Conservation (phyloP, 2,888 invertebrate species). For the Harpalus rubripes region DNA sequence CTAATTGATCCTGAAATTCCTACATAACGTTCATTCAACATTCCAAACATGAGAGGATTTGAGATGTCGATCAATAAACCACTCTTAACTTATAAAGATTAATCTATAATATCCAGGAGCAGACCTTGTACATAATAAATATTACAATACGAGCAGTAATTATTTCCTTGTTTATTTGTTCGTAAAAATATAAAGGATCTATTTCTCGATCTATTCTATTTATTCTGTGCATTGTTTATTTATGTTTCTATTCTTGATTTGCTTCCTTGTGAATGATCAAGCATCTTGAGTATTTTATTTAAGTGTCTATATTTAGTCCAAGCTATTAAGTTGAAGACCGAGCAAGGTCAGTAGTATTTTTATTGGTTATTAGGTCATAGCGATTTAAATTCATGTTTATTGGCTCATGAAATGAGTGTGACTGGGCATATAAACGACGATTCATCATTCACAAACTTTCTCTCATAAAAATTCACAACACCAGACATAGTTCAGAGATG, state of each 20-base stretch:
- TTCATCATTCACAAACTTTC: conserved; percentile 2
- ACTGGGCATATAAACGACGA: conserved; percentile 1
- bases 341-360: conserved; percentile 1
- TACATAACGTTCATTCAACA: neutral
- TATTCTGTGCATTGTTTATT: neutral
- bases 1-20: neutral
- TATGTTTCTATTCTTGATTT: neutral
- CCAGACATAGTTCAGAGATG: neutral
- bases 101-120: too few relatives aligned
- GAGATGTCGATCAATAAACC: neutral
- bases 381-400: neutral
- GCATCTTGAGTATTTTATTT: neutral
- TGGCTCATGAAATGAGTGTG: conserved; percentile 1
- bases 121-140: too few relatives aligned
- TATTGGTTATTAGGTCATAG: conserved; percentile 6
- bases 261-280: neutral
- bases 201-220: neutral
- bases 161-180: too few relatives aligned
- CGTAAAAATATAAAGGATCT: too few relatives aligned
- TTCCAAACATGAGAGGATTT: neutral
- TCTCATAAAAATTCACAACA: conserved; percentile 6
- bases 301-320: neutral
- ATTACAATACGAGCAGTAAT: too few relatives aligned
- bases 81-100: neutral
- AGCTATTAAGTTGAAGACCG: neutral